Conservation (phyloP, 2,888 invertebrate genomes). For the Aleiodes leptofemur region DNA sequence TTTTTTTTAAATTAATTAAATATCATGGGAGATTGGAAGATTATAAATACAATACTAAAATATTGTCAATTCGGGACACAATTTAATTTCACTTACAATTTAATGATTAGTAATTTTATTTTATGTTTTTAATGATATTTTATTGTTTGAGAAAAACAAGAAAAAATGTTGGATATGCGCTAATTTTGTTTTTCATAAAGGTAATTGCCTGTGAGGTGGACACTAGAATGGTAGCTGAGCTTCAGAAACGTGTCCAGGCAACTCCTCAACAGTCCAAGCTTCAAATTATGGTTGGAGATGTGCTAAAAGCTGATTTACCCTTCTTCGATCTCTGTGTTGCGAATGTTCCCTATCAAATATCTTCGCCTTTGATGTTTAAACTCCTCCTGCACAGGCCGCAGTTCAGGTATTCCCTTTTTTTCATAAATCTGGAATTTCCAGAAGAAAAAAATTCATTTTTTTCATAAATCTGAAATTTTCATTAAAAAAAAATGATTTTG, state of each 20-base stretch:
- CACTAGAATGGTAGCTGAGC: slow-evolving; percentile 94
- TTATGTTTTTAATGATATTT: too few relatives aligned
- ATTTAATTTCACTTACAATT: too few relatives aligned
- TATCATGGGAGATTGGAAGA: too few relatives aligned
- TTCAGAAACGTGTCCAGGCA: slow-evolving; percentile 96
- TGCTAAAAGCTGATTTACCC: slow-evolving; percentile 94
- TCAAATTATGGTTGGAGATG: slow-evolving; percentile 95
- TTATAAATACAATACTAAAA: too few relatives aligned
- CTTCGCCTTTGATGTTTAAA: slow-evolving; percentile 97
- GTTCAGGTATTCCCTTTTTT: slow-evolving; percentile 65
- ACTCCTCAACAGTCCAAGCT: slow-evolving; percentile 93
- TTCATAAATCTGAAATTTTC: neutral
- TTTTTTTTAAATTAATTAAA: too few relatives aligned
- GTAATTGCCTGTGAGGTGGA: slow-evolving; percentile 99
- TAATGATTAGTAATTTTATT: too few relatives aligned
- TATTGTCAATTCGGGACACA: too few relatives aligned
- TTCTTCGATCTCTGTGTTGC: slow-evolving; percentile 99
- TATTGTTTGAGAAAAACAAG: too few relatives aligned
- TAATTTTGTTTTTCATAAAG: slow-evolving; percentile 68
- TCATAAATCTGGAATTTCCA: slow-evolving; percentile 7
- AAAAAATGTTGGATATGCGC: too few relatives aligned
- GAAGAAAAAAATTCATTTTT: neutral
- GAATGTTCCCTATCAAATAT: slow-evolving; percentile 98
- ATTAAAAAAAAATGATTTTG: neutral
- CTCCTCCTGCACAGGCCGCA: slow-evolving; percentile 85